Evolutionary conservation across 2,888 invertebrate species (phyloP).

Genomic region (Monochamus alternatus): DNA sequence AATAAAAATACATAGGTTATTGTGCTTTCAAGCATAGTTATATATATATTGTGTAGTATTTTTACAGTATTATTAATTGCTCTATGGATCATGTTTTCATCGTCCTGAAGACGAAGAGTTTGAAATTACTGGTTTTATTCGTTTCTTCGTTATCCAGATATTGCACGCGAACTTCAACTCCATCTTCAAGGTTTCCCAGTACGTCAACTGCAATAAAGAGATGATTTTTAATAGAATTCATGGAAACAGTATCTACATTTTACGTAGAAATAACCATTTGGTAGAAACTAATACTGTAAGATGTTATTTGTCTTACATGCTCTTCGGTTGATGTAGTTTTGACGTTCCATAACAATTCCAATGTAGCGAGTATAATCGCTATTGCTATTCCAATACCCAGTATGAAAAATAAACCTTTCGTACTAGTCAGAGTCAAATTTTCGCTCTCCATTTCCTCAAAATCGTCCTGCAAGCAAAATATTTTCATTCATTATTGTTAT

Average conservation of each 20-base stretch:
- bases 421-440: conserved; percentile 84
- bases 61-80: too few relatives aligned
- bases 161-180: conserved; percentile 83
- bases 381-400: conserved; percentile 82
- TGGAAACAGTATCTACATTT: too few relatives aligned
- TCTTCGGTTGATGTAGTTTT: conserved; percentile 84
- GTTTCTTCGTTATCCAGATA: conserved; percentile 83
- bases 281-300: too few relatives aligned
- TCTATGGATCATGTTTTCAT: conserved; percentile 53
- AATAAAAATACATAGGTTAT: too few relatives aligned
- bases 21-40: too few relatives aligned
- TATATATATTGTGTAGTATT: too few relatives aligned
- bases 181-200: conserved; percentile 78
- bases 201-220: conserved; percentile 75
- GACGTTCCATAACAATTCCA: conserved; percentile 90
- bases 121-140: conserved; percentile 68
- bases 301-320: conserved; percentile 74
- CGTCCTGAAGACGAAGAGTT: conserved; percentile 55
- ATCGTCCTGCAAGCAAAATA: conserved; percentile 29
- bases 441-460: conserved; percentile 45
- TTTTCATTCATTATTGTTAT: too few relatives aligned
- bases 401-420: conserved; percentile 93
- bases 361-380: conserved; percentile 82
- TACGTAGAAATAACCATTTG: too few relatives aligned
- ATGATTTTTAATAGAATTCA: too few relatives aligned